Conservation (phyloP, 2,113 vertebrate species). For the Gobio gobio region DNA sequence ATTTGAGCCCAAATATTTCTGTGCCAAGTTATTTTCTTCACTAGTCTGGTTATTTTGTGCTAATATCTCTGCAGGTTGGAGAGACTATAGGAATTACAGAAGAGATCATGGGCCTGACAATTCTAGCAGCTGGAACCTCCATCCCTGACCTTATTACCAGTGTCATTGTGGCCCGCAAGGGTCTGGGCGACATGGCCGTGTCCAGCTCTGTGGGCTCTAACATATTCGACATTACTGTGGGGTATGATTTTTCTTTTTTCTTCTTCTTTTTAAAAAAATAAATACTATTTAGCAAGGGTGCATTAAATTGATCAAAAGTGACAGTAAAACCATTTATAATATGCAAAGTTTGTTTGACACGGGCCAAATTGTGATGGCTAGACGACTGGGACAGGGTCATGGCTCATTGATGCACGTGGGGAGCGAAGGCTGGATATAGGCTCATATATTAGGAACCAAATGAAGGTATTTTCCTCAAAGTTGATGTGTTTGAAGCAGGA, state of each 20-base stretch:
- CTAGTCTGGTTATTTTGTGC: not conserved
- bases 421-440: too few relatives aligned
- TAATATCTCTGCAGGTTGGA: constrained; percentile 65
- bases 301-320: not conserved
- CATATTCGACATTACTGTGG: constrained; percentile 78
- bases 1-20: not conserved
- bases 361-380: too few relatives aligned
- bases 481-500: too few relatives aligned
- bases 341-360: too few relatives aligned
- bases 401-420: too few relatives aligned
- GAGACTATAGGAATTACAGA: constrained; percentile 77
- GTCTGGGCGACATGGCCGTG: constrained; percentile 79
- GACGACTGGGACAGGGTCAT: too few relatives aligned
- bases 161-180: constrained; percentile 78
- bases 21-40: not conserved
- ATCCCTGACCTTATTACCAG: constrained; percentile 80
- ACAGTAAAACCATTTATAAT: not conserved
- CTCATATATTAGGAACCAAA: too few relatives aligned
- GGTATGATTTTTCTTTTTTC: constrained; percentile 16
- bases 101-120: constrained; percentile 79
- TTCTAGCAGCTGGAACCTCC: constrained; percentile 78
- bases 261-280: not conserved
- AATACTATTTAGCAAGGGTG: not conserved
- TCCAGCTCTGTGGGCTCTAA: constrained; percentile 80
- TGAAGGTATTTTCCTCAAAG: too few relatives aligned